phyloP scores from a whole-genome alignment of 1,140 invertebrate genomes.

The Onthophagus taurus region DNA sequence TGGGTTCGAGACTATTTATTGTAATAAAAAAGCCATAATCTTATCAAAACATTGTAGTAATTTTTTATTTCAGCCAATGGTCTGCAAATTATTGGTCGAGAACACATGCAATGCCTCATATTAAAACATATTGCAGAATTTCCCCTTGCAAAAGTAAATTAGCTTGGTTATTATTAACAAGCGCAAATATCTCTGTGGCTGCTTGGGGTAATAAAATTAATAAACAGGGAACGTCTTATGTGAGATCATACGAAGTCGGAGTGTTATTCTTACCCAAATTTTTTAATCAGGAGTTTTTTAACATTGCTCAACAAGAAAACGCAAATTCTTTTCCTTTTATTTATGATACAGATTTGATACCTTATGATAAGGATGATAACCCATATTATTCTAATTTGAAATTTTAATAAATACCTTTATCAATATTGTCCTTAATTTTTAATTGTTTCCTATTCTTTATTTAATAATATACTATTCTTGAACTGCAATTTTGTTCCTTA shows the following conservation, averaged over 20 bases:
- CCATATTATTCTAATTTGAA: too few species aligned
- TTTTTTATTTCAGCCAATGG: constrained; percentile 59
- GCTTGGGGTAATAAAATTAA: constrained; percentile 83
- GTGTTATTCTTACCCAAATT: constrained; percentile 81
- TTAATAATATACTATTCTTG: too few species aligned
- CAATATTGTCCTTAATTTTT: too few species aligned
- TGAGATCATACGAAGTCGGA: constrained; percentile 86
- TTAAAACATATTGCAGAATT: constrained; percentile 79
- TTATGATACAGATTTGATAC: constrained; percentile 64
- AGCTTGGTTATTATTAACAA: constrained; percentile 80
- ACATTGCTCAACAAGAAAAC: too few species aligned
- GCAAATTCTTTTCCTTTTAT: constrained; percentile 72
- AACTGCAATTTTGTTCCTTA: too few species aligned
- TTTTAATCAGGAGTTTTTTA: constrained; percentile 54
- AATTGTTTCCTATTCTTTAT: too few species aligned
- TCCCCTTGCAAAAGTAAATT: constrained; percentile 54
- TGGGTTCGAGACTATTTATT: neutral
- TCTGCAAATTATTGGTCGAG: constrained; percentile 56
- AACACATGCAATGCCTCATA: constrained; percentile 81
- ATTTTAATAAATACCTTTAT: too few species aligned
- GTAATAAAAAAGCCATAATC: too few species aligned
- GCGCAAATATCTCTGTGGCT: constrained; percentile 90
- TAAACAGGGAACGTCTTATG: constrained; percentile 51
- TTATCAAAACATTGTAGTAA: too few species aligned
- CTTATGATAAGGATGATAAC: constrained; percentile 52